These are phyloP conservation scores for Presbytis comata DNA, from an alignment of 2,797 vertebrate genomes.

Conservation along the genomic window DNA sequence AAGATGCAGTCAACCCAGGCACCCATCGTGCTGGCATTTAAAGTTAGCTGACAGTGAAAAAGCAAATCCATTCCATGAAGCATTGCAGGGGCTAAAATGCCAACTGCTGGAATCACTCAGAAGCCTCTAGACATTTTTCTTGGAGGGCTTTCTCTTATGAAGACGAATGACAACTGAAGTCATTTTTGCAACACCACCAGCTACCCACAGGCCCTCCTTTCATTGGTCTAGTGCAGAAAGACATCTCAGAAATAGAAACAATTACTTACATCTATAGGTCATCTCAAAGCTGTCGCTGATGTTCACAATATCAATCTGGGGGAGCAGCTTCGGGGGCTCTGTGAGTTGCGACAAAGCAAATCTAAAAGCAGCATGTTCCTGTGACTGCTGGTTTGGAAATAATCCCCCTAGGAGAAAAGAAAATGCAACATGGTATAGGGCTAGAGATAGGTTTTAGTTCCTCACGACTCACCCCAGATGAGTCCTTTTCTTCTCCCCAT, in stretches of 20 bases:
- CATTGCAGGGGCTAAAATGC: constrained; percentile 46
- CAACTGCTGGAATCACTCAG: constrained; percentile 51
- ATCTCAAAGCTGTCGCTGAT: constrained; percentile 99
- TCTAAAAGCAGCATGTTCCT: constrained; percentile 99
- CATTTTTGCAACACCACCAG: background rate
- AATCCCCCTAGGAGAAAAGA: constrained; percentile 91
- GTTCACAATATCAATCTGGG: constrained; percentile 99
- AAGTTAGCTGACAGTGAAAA: constrained; percentile 54
- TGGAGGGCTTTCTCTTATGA: constrained; percentile 38
- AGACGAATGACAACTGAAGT: constrained; percentile 41
- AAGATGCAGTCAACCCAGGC: background rate
- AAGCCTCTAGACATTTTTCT: constrained; percentile 54
- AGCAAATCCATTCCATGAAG: background rate
- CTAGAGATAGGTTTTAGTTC: background rate
- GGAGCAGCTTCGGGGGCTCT: constrained; percentile 98
- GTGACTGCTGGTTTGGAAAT: constrained; percentile 96
- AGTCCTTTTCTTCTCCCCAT: background rate
- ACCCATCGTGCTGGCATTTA: background rate
- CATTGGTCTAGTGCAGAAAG: background rate
- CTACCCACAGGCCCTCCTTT: constrained; percentile 14
- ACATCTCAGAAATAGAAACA: constrained; percentile 53
- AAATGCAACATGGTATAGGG: constrained; percentile 63
- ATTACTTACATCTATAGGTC: constrained; percentile 98
- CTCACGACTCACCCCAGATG: background rate
- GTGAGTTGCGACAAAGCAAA: constrained; percentile 98